Evolutionary conservation across 1,140 invertebrate species (phyloP), one percentile per base, ranked within the genome.

Genomic region (Drosophila saltans): DNA sequence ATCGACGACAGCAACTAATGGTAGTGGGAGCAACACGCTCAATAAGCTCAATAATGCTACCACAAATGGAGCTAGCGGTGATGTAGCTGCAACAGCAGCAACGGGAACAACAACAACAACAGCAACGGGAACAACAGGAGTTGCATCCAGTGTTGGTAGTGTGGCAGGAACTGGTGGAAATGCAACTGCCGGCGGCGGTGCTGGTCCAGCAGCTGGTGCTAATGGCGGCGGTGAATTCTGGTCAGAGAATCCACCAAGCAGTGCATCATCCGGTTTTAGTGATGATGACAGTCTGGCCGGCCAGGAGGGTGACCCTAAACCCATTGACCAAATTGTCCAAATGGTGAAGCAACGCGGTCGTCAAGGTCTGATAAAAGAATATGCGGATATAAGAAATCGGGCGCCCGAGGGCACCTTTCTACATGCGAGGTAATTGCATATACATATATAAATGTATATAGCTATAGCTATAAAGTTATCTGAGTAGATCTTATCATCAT

Each of bases 251-350:
- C 95, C 96, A 58, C 95, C 95, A 48, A 96, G 95, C 70, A 96
- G 95, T 39, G 96, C 96, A 26, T 97, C 96, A 30, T 97, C 96
- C 59, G 96, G 96, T 9, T 97, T 97, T 91, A 97, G 96, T 67
- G 97, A 97, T 93, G 97, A 98, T 93, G 97, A 97, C 92, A 96
- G 96, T 82, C 92, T 97, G 80, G 96, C 95, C 93, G 95, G 95
- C 73, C 94, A 95, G 74, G 94, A 96, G 93, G 80, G 86, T 74
- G 94, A 93, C 96, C 91, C 91, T 48, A 92, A 92, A 76, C 95
- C 94, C 33, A 93, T 98, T 81, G 94, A 95, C 66, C 96, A 97
- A 89, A 95, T 98, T 89, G 95, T 98, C 24, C 94, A 96, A 74
- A 94, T 96, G 90, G 94, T 98, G 4, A 94, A 95, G 57, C 93